Conservation (phyloP, 2,113 vertebrate species). For the Raphicerus campestris region DNA sequence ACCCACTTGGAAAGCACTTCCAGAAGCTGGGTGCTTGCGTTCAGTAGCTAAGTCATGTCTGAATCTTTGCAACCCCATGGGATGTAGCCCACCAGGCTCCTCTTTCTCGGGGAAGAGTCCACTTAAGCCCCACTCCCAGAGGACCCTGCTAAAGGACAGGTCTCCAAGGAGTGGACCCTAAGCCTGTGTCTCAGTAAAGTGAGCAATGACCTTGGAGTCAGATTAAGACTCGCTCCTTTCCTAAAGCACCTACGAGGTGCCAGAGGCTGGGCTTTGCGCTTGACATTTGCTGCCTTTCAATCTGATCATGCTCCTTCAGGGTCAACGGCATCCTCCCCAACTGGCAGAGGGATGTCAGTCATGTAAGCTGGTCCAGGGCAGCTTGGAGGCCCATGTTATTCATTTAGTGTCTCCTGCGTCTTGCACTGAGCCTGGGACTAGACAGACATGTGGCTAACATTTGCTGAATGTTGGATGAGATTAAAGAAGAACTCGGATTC, state of each 20-base stretch:
- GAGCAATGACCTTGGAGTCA: rapidly evolving
- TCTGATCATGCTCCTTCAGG: neutral
- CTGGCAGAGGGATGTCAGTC: neutral
- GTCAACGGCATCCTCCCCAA: rapidly evolving
- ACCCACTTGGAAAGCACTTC: neutral
- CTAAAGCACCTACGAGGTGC: rapidly evolving
- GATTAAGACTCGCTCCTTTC: rapidly evolving
- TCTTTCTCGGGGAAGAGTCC: neutral
- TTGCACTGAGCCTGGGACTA: rapidly evolving
- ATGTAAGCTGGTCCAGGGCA: rapidly evolving
- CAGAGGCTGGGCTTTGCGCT: rapidly evolving
- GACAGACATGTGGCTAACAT: rapidly evolving
- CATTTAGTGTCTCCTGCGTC: rapidly evolving
- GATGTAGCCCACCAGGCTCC: neutral
- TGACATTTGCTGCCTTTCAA: rapidly evolving
- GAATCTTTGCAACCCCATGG: neutral
- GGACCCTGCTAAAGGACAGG: rapidly evolving
- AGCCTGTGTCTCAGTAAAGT: rapidly evolving
- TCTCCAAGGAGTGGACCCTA: rapidly evolving
- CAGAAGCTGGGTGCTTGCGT: rapidly evolving
- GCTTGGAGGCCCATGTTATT: rapidly evolving
- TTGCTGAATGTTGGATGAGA: neutral
- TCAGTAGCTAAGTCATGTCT: neutral
- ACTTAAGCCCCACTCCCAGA: neutral
- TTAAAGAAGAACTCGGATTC: neutral